A percentile compares a stretch with the other conserved stretches of the same genome.
These are phyloP conservation scores for Fragum sueziense DNA, from an alignment of 2,888 invertebrate species.

Conservation along the genomic window DNA sequence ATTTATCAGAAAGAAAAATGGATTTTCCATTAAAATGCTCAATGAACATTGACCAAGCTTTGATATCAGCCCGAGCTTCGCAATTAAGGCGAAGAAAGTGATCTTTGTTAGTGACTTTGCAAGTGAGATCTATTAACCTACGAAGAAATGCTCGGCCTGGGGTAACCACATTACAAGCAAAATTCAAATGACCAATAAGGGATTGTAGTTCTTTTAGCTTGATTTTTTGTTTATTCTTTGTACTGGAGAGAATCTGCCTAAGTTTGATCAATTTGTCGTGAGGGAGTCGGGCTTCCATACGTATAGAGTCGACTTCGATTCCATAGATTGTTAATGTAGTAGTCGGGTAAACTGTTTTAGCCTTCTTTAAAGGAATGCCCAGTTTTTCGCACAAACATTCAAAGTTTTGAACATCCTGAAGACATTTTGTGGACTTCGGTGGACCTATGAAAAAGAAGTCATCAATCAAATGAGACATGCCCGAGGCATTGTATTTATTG, in stretches of 20 bases:
- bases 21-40: constrained; percentile 31
- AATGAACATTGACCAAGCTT: constrained; percentile 30
- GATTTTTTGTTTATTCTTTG: not conserved
- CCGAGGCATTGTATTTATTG: not conserved
- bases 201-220: constrained; percentile 36
- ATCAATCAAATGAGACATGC: constrained; percentile 26
- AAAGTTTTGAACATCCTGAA: constrained; percentile 14
- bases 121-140: constrained; percentile 28
- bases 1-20: constrained; percentile 18
- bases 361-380: not conserved
- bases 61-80: constrained; percentile 19
- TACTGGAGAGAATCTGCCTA: not conserved
- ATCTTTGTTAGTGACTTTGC: not conserved
- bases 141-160: constrained; percentile 36
- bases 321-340: no score
- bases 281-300: no score
- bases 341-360: no score
- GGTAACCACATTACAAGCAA: constrained; percentile 36
- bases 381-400: constrained; percentile 7
- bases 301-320: no score
- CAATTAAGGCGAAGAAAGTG: not conserved
- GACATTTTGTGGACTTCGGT: constrained; percentile 3
- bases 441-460: constrained; percentile 35
- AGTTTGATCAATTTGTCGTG: constrained; percentile 38
- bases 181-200: constrained; percentile 34